phyloP scores from a whole-genome alignment of 2,797 vertebrate genomes.

The Tapera naevia region DNA sequence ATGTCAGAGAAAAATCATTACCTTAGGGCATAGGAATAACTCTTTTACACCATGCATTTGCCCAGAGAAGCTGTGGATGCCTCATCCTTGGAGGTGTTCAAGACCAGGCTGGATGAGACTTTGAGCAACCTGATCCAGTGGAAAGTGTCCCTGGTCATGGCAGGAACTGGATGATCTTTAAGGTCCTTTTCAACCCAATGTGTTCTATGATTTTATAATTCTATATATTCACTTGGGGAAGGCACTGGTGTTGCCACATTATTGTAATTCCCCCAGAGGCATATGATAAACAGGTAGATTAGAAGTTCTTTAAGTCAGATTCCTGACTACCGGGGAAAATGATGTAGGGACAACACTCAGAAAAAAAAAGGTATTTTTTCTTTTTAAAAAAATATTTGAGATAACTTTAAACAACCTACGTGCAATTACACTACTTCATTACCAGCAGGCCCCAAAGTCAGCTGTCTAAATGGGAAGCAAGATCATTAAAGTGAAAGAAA shows the following conservation, averaged over 20 bases:
- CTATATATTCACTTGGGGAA: too few species aligned
- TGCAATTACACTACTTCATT: not conserved
- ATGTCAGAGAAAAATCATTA: not conserved
- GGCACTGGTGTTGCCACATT: not conserved
- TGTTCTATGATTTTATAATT: too few species aligned
- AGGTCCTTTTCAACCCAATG: too few species aligned
- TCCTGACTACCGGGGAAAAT: not conserved
- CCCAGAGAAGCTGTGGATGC: too few species aligned
- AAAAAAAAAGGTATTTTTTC: not conserved
- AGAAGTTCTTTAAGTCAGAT: not conserved
- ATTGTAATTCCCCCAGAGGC: not conserved
- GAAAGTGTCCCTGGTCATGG: too few species aligned
- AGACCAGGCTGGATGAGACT: too few species aligned
- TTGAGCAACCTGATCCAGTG: too few species aligned
- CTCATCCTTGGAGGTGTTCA: too few species aligned
- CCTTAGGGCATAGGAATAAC: accelerated
- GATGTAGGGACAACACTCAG: not conserved
- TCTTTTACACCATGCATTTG: not conserved
- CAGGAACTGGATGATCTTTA: too few species aligned
- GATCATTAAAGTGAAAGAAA: not conserved
- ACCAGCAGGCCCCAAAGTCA: not conserved
- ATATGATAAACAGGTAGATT: not conserved
- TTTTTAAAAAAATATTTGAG: not conserved
- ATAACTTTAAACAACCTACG: not conserved
- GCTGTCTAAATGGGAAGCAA: not conserved